Base-by-base conservation (phyloP, 2,888 invertebrate species). In the Synergus itoensis region DNA sequence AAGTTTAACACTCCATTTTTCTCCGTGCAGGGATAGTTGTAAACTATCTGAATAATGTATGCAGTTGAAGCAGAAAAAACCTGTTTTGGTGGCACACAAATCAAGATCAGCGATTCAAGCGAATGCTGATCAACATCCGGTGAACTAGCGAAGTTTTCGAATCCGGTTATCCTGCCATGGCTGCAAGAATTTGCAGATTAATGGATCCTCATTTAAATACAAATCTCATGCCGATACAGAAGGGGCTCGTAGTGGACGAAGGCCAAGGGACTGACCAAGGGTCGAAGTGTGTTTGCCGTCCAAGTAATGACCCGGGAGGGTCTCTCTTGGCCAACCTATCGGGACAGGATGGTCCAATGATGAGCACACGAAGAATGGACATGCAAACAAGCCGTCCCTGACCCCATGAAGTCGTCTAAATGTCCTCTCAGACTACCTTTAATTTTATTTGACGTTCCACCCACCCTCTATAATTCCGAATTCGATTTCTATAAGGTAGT, bases 151-250 rank as follows among this genome's bases (percentile, higher is more conserved):
- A 81, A 80, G 81, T 80, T 64, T 65, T 77, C 80, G 84, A 81
- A 83, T 85, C 77, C 67, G 81, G 79, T 77, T 40, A 83, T 67
- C 79, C 79, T 83, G 81, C 80, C 78, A 79, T 76, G 77, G 80
- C 78, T 91, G 89, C 91, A 92, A 92, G 92, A 92, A 88, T 89
- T 86, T 85, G 85, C 86, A 87, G 89, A 90, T 90, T 92, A 91
- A 92, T 91, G 90, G 90, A 87, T 86, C 89, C 92, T 92, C 92
- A 92, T 92, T 92, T 92, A 91, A 92, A 92, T 92, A 92, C 90
- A 92, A 91, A 92, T 92, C 91, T 92, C 89, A 87, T 89, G 88
- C 88, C 90, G 90, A 92, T 91, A 91, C 90, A 90, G 86, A 87
- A 86, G 89, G 83, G 82, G 83, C 81, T 82, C 79, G 77, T 81